Evolutionary conservation across 2,888 invertebrate species (phyloP).

Genomic region (Morinoia aosen): DNA sequence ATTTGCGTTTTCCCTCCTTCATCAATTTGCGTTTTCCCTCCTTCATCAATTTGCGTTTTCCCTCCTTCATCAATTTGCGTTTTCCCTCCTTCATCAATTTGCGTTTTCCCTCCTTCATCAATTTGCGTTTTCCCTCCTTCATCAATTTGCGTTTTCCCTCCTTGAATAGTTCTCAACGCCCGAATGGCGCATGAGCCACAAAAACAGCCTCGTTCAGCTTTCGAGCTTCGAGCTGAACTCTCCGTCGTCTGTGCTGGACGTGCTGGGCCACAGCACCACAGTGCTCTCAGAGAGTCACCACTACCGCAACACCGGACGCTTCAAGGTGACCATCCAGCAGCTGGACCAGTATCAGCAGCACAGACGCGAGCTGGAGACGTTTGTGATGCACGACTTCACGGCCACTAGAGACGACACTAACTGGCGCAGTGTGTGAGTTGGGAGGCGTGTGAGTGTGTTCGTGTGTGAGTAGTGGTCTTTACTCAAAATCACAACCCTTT

Average conservation of each 20-base stretch:
- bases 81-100: too few relatives aligned
- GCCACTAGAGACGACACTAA: not conserved
- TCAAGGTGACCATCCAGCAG: conserved; percentile 7
- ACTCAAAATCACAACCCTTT: not conserved
- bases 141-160: too few relatives aligned
- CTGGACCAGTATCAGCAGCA: not conserved
- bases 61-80: too few relatives aligned
- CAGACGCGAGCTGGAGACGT: not conserved
- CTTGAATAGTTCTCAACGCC: not conserved
- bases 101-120: too few relatives aligned
- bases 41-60: too few relatives aligned
- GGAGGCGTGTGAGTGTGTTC: not conserved
- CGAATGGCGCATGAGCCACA: conserved; percentile 10
- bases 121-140: too few relatives aligned
- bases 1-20: too few relatives aligned
- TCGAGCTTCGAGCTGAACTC: not conserved
- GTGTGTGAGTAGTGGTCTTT: not conserved
- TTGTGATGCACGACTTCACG: conserved; percentile 16
- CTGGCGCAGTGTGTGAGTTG: conserved; percentile 53
- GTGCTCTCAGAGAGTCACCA: conserved; percentile 7
- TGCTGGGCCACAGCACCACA: conserved; percentile 47
- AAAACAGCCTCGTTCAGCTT: conserved; percentile 33
- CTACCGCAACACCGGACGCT: conserved; percentile 37
- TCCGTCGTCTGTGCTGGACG: conserved; percentile 6
- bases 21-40: too few relatives aligned